Evolutionary conservation across 2,888 invertebrate genomes (phyloP), one percentile per base, ranked within the genome.

Genomic region (Trichogramma evanescens): DNA sequence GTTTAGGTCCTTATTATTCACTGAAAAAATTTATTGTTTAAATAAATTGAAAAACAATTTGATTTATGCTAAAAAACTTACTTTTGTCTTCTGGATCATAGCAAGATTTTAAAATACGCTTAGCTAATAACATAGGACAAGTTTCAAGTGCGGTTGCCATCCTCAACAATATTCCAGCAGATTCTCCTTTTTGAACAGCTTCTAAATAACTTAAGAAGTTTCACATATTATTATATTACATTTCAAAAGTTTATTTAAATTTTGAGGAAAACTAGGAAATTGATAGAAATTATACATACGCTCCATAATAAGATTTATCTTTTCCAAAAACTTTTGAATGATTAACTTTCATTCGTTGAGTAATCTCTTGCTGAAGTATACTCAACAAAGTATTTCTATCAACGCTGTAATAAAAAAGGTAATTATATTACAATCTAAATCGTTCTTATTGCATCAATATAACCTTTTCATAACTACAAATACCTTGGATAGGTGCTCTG

Each of bases 311-410:
- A 71, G 80, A 80, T 64, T 80, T 81, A 38, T 82, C 83, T 60
- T 81, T 81, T 6, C 80, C 78, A 55, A 84, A 84, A 44, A 85
- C 82, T 68, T 83, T 85, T 65, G 81, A 78, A 71, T 87, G 85
- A 62, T 80, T 84, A 8, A 78, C 77, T 72, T 86, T 89, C 82
- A 87, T 84, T 62, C 82, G 81, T 68, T 83, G 81, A 71, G 86
- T 85, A 51, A 86, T 81, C 68, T 89, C 83, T 50, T 84, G 79
- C 40, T 85, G 83, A 60, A 89, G 74, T 67, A 92, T 89, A 72
- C 90, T 89, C 57, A 56, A 56, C 39, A 64, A 40, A 10, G 64
- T 56, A n/a, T 7, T 7, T 45, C n/a, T 10, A 6, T 46, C 7
- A 49, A 51, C 9, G 49, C 63, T 63, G 41, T n/a, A 41, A 58